Base-by-base conservation (phyloP, 1,140 invertebrate species). In the Paramacrobiotus metropolitanus region DNA sequence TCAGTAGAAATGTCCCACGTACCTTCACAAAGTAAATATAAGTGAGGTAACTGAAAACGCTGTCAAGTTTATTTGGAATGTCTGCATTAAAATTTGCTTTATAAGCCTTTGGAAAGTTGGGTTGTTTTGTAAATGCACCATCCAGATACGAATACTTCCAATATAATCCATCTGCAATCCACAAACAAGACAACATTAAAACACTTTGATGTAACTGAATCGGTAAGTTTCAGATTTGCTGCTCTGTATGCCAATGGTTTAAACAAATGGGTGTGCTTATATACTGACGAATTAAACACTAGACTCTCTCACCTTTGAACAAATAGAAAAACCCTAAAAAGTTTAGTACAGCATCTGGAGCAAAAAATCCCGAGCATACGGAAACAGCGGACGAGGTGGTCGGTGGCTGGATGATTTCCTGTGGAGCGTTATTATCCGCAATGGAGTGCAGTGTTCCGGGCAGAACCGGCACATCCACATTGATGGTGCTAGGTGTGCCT, bases 1-100 rank as follows among this genome's bases (percentile, higher is more conserved):
- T n/a, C n/a, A n/a, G n/a, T n/a, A n/a, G n/a, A n/a, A n/a, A n/a
- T n/a, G n/a, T n/a, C n/a, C n/a, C 9, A 40, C 48, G 48, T 55
- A 55, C 48, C 48, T 55, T 55, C 15, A 55, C 48, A 55, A 55
- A 55, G 24, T 55, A 55, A 55, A 55, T 55, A 55, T 55, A 55
- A 15, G 48, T 55, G 15, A 55, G 48, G 24, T 55, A 55, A 55
- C 48, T 55, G 48, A 55, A 55, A 24, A 55, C 48, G 24, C 48
- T 55, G 48, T 55, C 48, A 24, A 55, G 48, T 24, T 55, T 15
- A 20, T 15, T 24, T 24, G 48, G 48, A 15, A 55, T 55, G 48
- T 55, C 48, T 9, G 24, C 24, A 55, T 55, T 55, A 24, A 55
- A 55, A 24, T 55, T 55, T 55, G 48, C 48, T 24, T 15, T 20